Conservation (phyloP, 2,797 vertebrate species). For the Mus minutoides region DNA sequence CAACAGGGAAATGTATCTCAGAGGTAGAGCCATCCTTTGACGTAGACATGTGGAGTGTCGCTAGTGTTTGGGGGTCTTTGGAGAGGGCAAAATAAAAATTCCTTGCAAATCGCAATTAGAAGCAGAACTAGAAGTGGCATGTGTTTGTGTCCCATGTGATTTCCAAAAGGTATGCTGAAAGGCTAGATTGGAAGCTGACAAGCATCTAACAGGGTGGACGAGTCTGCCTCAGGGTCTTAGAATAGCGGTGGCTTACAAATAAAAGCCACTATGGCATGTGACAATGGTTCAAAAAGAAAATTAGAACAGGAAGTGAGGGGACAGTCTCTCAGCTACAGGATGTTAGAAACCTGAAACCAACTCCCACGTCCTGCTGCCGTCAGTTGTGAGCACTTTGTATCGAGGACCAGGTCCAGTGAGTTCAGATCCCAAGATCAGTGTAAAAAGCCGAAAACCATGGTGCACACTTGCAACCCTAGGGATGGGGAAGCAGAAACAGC, state of each 20-base stretch:
- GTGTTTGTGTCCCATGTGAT: not conserved
- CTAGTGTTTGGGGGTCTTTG: not conserved
- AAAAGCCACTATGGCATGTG: not conserved
- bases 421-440: not conserved
- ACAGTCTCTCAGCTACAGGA: not conserved
- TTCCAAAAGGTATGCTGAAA: not conserved
- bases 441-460: not conserved
- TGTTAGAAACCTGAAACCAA: not conserved
- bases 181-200: not conserved
- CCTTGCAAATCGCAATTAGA: slow-evolving; percentile 39
- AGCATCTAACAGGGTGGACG: not conserved
- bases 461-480: not conserved
- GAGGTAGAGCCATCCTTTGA: not conserved
- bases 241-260: not conserved
- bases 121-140: not conserved
- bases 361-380: not conserved
- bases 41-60: not conserved
- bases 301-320: too few relatives aligned
- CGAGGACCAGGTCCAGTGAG: not conserved
- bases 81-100: not conserved
- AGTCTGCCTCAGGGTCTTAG: not conserved
- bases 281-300: not conserved
- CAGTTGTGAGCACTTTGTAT: not conserved
- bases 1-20: not conserved
- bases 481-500: too few relatives aligned